Percentiles rank a stretch among this genome's conserved stretches.
These are phyloP conservation scores for Rhamphomyia laevipes DNA, from an alignment of 2,888 invertebrate genomes.

Conservation along the genomic window DNA sequence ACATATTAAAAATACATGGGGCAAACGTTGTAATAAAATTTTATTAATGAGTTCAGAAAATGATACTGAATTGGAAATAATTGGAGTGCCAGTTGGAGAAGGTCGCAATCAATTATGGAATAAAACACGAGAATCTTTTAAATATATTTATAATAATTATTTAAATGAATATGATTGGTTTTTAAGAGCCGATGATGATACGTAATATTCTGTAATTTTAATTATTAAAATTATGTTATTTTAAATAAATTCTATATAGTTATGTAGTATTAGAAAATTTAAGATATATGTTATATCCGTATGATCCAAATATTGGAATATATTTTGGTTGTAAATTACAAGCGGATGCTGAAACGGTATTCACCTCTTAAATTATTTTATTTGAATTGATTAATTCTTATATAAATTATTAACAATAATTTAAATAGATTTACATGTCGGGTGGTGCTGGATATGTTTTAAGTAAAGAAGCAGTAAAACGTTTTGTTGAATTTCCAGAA, in stretches of 20 bases:
- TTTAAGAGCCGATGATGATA: slow-evolving; percentile 96
- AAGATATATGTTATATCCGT: slow-evolving; percentile 70
- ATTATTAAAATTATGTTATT: background rate
- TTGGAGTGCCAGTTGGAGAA: slow-evolving; percentile 74
- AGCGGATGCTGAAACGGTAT: slow-evolving; percentile 45
- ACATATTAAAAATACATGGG: slow-evolving; percentile 95
- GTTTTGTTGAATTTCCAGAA: slow-evolving; percentile 59
- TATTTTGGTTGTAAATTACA: slow-evolving; percentile 92
- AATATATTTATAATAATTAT: slow-evolving; percentile 75
- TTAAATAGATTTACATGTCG: slow-evolving; percentile 84
- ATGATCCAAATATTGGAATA: slow-evolving; percentile 60
- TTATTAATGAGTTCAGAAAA: slow-evolving; percentile 74
- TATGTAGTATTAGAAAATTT: slow-evolving; percentile 93
- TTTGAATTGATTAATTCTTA: background rate
- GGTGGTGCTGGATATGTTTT: slow-evolving; percentile 92
- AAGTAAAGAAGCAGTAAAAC: slow-evolving; percentile 66
- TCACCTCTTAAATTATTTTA: no score
- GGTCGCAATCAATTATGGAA: slow-evolving; percentile 89
- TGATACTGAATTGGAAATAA: slow-evolving; percentile 61
- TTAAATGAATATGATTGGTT: slow-evolving; percentile 90
- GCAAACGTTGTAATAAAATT: slow-evolving; percentile 75
- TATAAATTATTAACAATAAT: background rate
- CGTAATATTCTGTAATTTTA: slow-evolving; percentile 50
- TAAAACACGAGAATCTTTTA: slow-evolving; percentile 91
- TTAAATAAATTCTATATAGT: slow-evolving; percentile 39